phyloP scores from a whole-genome alignment of 2,797 vertebrate species.

The Galagoides demidoff region DNA sequence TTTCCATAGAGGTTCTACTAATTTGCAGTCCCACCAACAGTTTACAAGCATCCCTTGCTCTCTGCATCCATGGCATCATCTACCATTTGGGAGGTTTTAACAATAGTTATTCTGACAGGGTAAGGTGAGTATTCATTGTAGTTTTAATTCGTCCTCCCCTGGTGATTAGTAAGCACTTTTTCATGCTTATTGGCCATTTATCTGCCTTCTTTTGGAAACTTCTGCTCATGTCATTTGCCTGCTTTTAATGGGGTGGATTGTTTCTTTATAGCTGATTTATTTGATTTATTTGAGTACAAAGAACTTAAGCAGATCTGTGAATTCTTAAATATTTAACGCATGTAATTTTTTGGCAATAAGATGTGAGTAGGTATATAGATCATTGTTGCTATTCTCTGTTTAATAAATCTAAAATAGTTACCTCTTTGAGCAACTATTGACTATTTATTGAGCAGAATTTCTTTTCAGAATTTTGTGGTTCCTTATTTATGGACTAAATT shows the following conservation, averaged over 20 bases:
- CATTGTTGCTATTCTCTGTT: neutral
- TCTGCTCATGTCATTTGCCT: neutral
- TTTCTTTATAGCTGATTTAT: neutral
- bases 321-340: neutral
- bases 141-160: neutral
- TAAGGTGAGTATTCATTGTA: neutral
- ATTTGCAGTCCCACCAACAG: neutral
- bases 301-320: neutral
- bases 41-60: neutral
- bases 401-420: neutral
- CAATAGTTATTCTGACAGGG: neutral
- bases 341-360: neutral
- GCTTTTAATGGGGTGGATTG: neutral
- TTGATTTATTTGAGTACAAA: neutral
- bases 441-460: neutral
- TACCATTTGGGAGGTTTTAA: neutral
- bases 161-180: neutral
- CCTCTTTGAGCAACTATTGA: neutral
- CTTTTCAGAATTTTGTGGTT: neutral
- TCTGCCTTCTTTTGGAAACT: neutral
- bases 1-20: neutral
- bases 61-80: neutral
- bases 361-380: neutral
- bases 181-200: neutral
- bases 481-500: neutral